A percentile compares a stretch with the other conserved stretches of the same genome.
These are phyloP conservation scores for Hydra vulgaris DNA, from an alignment of 30 jellyfish, hydroid and myxozoan species.

Conservation along the genomic window DNA sequence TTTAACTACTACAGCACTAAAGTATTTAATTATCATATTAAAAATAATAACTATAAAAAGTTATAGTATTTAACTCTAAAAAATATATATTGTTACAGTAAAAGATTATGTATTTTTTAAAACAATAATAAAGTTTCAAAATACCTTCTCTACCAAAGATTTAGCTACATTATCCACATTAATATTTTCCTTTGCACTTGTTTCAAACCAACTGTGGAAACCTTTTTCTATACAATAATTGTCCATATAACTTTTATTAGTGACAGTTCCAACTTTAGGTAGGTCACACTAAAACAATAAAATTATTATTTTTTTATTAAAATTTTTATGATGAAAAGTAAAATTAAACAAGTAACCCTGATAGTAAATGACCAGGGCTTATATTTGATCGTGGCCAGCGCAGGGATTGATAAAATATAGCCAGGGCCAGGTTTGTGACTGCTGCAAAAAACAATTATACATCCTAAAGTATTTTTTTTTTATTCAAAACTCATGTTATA, in stretches of 20 bases:
- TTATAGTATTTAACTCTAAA: too few relatives aligned
- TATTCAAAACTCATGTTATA: too few relatives aligned
- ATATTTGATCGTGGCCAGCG: neutral
- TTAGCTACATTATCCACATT: constrained; percentile 72
- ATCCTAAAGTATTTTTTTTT: too few relatives aligned
- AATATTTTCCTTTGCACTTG: constrained; percentile 76
- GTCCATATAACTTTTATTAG: constrained; percentile 45
- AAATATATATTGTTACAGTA: too few relatives aligned
- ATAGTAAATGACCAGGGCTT: too few relatives aligned
- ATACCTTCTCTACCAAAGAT: constrained; percentile 42
- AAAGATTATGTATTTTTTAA: too few relatives aligned
- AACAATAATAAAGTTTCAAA: neutral
- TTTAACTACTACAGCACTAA: too few relatives aligned
- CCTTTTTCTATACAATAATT: constrained; percentile 65
- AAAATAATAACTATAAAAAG: too few relatives aligned
- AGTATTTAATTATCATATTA: too few relatives aligned
- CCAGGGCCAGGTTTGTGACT: too few relatives aligned
- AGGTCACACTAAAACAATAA: constrained; percentile 62
- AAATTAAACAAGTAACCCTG: neutral
- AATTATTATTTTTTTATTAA: neutral
- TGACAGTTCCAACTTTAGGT: constrained; percentile 71
- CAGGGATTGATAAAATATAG: too few relatives aligned
- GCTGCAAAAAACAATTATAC: too few relatives aligned
- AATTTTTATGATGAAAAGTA: neutral
- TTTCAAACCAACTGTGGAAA: constrained; percentile 86